These are phyloP conservation scores for Charina bottae DNA, from an alignment of 2,113 vertebrate species.

Conservation along the genomic window DNA sequence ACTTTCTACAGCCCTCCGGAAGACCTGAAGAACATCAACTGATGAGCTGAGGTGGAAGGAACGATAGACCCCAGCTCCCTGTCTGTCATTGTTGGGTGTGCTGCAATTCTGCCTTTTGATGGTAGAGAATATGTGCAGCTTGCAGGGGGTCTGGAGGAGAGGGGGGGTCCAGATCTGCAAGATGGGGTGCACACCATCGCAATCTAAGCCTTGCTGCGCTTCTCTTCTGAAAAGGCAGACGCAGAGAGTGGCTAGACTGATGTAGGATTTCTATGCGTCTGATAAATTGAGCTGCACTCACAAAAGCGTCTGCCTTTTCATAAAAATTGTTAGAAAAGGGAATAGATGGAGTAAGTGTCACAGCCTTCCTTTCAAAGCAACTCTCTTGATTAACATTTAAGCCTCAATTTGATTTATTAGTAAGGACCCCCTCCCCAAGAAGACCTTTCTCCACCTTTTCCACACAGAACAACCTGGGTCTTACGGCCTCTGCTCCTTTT, in stretches of 20 bases:
- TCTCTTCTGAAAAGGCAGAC: no score
- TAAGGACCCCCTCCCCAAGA: background rate
- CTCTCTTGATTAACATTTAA: conserved; percentile 24
- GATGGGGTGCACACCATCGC: no score
- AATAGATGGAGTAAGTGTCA: background rate
- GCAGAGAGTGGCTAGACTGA: no score
- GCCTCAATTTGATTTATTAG: background rate
- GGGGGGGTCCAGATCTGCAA: no score
- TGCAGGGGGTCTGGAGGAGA: no score
- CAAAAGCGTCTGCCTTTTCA: background rate
- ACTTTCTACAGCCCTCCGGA: background rate
- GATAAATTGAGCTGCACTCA: background rate
- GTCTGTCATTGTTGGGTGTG: background rate
- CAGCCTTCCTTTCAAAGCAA: background rate
- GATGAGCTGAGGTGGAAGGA: background rate
- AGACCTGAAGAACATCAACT: background rate
- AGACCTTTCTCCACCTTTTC: background rate
- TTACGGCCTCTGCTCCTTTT: conserved; percentile 20
- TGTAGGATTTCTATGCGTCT: background rate
- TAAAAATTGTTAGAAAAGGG: background rate
- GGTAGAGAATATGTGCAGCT: background rate
- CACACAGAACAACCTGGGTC: background rate
- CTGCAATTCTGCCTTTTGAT: background rate
- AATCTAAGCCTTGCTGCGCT: no score
- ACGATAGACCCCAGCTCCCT: background rate